Evolutionary conservation across 2,113 vertebrate species (phyloP).

Genomic region (Embiotoca jacksoni): DNA sequence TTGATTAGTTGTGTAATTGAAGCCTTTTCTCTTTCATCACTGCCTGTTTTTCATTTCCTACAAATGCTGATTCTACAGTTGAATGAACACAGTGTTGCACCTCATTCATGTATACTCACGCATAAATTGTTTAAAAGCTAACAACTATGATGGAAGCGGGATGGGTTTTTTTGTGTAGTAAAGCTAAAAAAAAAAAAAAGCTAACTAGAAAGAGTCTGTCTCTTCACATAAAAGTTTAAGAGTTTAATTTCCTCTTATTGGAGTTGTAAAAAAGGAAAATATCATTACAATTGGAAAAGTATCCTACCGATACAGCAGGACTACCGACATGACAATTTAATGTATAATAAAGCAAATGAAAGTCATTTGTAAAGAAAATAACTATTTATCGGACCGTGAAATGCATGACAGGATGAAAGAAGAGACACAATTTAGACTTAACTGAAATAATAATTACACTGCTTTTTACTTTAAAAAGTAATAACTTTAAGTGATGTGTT

Average conservation of each 20-base stretch:
- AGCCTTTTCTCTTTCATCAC: conserved; percentile 44
- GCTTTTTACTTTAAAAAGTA: background rate
- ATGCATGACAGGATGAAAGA: too few species aligned
- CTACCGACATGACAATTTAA: conserved; percentile 7
- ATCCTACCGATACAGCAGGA: background rate
- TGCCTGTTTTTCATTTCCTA: conserved; percentile 43
- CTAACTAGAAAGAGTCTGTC: conserved; percentile 5
- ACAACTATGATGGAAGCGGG: background rate
- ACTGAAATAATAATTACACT: background rate
- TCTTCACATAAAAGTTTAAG: background rate
- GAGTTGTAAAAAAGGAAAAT: background rate
- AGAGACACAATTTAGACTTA: background rate
- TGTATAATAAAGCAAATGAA: conserved; percentile 4
- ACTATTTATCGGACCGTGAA: background rate
- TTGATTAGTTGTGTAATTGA: conserved; percentile 52
- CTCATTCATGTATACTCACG: background rate
- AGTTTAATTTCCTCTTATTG: background rate
- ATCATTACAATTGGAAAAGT: background rate
- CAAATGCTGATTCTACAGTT: conserved; percentile 6
- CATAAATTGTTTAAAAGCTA: conserved; percentile 6
- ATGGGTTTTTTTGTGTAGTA: background rate
- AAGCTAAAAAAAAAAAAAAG: background rate
- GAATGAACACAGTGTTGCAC: background rate
- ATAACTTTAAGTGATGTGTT: conserved; percentile 3
- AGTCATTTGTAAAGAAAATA: conserved; percentile 1